Evolutionary conservation across 2,888 invertebrate species (phyloP), one percentile per base, ranked within the genome.

Genomic region (Pachycephus smyrnensis): DNA sequence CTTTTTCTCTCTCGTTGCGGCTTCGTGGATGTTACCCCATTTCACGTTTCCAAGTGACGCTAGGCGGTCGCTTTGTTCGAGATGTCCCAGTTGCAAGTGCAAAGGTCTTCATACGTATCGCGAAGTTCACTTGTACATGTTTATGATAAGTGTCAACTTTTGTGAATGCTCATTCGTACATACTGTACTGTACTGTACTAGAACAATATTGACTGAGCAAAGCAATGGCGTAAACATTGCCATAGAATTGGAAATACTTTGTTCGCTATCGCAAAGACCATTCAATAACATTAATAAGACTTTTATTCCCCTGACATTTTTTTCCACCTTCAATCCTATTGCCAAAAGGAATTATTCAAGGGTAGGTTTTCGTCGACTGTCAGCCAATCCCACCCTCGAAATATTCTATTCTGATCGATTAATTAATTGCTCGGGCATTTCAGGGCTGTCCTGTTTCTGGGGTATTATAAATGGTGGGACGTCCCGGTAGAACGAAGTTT

Each of bases 331-430:
- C 23, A 2, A 23, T 55, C 0, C 55, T 1, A 55, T 55, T 23
- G 23, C 9, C 55, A 55, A 23, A 55, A 6, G 23, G 23, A 55
- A 23, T 23, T 23, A 55, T 55, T 23, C 2, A 55, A 55, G 55
- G 9, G 55, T 55, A 55, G 23, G 15, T 55, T 55, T 55, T 23
- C 23, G 23, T 23, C 55, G 55, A 15, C 55, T 55, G 55, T 55
- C 55, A 23, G 0, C 55, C 23, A 55, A 23, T 23, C 55, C 1
- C 55, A 55, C 55, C 23, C 55, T 55, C 55, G 55, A 77, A 79
- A 77, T 75, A 77, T 79, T 75, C 77, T 73, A 68, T 40, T 79
- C 71, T 77, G 79, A 79, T 79, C 77, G 77, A 79, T 79, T 73
- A 73, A 71, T 75, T 77, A 79, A 79, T 79, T 79, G 77, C 77